Conservation (phyloP, 2,113 vertebrate genomes). For the Bubo bubo region DNA sequence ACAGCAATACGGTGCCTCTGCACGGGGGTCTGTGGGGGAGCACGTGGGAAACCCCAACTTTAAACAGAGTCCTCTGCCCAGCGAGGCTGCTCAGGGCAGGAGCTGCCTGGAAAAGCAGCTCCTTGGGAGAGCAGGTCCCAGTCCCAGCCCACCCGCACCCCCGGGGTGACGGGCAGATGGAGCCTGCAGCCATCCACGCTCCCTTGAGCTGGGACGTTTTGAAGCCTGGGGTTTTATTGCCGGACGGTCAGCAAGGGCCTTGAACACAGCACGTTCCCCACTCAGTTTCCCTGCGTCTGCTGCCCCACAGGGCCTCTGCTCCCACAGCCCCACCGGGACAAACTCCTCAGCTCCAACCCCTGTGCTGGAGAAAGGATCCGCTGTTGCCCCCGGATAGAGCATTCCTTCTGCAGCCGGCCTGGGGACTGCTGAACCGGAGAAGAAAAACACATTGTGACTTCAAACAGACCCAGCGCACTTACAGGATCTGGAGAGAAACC, state of each 20-base stretch:
- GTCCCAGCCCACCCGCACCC: not conserved
- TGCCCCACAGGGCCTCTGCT: not conserved
- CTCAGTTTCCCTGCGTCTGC: fast-evolving
- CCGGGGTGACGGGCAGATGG: fast-evolving
- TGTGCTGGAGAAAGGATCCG: not conserved
- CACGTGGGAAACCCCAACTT: not conserved
- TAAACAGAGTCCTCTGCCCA: not conserved
- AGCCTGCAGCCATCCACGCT: not conserved
- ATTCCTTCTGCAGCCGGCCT: slow-evolving; percentile 46
- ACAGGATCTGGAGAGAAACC: slow-evolving; percentile 66
- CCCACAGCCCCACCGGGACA: not conserved
- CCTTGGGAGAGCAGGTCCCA: not conserved
- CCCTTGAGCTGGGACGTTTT: not conserved
- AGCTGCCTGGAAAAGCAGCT: not conserved
- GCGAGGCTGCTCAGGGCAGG: not conserved
- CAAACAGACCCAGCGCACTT: slow-evolving; percentile 66
- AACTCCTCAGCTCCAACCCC: not conserved
- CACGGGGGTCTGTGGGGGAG: fast-evolving
- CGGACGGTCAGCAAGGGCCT: not conserved
- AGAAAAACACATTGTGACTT: slow-evolving; percentile 75
- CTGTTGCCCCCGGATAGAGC: slow-evolving; percentile 44
- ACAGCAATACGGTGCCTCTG: not conserved
- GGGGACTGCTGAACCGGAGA: slow-evolving; percentile 59
- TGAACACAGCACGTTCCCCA: not conserved
- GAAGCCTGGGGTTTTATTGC: not conserved